Evolutionary conservation across 2,797 vertebrate genomes (phyloP).

Genomic region (Adrianichthys oophorus): DNA sequence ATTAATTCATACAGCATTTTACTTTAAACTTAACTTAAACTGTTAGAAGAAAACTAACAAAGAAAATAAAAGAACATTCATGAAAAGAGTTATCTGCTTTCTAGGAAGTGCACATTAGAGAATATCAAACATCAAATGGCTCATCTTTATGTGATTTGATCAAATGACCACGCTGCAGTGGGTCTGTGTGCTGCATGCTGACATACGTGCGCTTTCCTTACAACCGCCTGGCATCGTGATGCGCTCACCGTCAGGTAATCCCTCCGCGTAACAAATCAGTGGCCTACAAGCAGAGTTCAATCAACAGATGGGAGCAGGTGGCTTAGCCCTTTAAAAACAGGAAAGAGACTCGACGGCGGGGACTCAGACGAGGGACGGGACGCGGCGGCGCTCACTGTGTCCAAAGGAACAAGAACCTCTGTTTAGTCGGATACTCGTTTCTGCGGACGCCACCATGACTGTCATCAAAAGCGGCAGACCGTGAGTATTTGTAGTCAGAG

Average conservation of each 20-base stretch:
- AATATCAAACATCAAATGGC: too few species aligned
- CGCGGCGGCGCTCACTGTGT: neutral
- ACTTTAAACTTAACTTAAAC: neutral
- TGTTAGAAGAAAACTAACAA: too few species aligned
- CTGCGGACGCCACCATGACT: conserved; percentile 62
- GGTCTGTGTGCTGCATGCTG: neutral
- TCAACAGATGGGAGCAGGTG: conserved; percentile 79
- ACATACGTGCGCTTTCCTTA: conserved; percentile 38
- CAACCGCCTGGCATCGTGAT: conserved; percentile 57
- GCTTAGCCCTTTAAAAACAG: conserved; percentile 79
- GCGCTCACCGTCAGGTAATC: conserved; percentile 67
- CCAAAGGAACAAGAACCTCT: neutral
- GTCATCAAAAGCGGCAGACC: conserved; percentile 70
- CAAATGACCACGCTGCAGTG: too few species aligned
- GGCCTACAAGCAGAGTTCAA: conserved; percentile 56
- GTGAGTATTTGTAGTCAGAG: conserved; percentile 67
- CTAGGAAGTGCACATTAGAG: too few species aligned
- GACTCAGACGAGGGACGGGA: conserved; percentile 20
- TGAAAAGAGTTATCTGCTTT: too few species aligned
- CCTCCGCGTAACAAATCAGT: conserved; percentile 50
- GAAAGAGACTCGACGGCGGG: conserved; percentile 17
- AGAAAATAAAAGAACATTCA: too few species aligned
- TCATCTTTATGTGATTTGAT: too few species aligned
- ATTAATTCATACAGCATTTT: neutral
- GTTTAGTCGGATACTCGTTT: too few species aligned